A percentile compares a stretch with the other conserved stretches of the same genome.
These are phyloP conservation scores for Eremobia ochroleuca DNA, from an alignment of 2,888 invertebrate genomes.

Conservation along the genomic window DNA sequence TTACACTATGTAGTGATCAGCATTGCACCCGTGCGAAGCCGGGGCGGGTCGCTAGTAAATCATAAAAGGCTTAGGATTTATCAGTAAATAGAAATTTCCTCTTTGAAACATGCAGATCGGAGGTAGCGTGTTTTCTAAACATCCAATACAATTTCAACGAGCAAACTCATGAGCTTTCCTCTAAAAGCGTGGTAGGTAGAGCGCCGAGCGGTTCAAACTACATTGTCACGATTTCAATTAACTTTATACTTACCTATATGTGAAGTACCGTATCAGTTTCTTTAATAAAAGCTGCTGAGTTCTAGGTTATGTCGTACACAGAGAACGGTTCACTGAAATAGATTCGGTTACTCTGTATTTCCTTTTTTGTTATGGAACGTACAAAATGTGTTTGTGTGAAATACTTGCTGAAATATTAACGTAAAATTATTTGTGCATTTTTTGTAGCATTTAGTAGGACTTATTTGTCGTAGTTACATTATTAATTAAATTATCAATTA, in stretches of 20 bases:
- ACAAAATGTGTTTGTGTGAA: background rate
- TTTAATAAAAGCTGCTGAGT: conserved; percentile 28
- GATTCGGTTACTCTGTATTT: conserved; percentile 1
- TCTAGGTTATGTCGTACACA: background rate
- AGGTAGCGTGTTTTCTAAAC: conserved; percentile 1
- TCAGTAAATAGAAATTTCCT: background rate
- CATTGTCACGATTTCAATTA: conserved; percentile 48
- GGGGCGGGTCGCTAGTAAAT: no score
- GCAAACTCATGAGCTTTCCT: conserved; percentile 10
- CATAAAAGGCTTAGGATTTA: background rate
- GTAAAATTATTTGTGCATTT: no score
- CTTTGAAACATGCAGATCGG: background rate
- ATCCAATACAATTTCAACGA: background rate
- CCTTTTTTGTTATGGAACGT: background rate
- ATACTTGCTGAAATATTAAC: background rate
- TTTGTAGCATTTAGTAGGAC: background rate
- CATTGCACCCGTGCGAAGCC: no score
- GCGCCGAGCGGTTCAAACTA: conserved; percentile 6
- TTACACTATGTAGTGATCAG: no score
- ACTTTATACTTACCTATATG: background rate
- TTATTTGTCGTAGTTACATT: background rate
- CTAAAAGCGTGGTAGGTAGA: conserved; percentile 4
- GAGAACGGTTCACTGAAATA: background rate
- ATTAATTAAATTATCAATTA: background rate
- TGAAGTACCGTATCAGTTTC: background rate